Percentiles rank a stretch among this genome's conserved stretches.
Evolutionary conservation across 2,888 invertebrate species (phyloP).

Genomic region (Diaprepes abbreviatus): DNA sequence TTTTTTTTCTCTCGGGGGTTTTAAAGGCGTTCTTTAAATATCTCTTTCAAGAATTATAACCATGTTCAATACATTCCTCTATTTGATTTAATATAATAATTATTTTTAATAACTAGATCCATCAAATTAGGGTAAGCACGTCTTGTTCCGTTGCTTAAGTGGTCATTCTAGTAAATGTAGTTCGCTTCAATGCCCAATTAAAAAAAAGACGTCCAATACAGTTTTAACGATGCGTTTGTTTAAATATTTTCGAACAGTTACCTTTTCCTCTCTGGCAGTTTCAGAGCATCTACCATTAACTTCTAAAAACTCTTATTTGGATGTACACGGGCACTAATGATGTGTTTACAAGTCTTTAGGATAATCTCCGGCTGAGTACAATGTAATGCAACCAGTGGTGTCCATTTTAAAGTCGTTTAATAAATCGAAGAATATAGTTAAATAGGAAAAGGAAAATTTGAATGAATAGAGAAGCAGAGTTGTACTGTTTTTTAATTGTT

Average conservation of each 20-base stretch:
- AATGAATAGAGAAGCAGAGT: too few species aligned
- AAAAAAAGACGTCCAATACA: neutral
- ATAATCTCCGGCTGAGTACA: neutral
- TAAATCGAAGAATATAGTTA: too few species aligned
- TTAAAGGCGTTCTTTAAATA: too few species aligned
- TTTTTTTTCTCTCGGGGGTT: too few species aligned
- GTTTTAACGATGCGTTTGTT: neutral
- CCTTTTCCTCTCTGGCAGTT: neutral
- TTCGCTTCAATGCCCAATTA: neutral
- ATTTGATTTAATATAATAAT: too few species aligned
- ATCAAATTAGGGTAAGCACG: neutral
- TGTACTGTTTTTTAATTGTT: too few species aligned
- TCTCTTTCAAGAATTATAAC: too few species aligned
- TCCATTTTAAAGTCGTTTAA: too few species aligned
- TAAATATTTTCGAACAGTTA: neutral
- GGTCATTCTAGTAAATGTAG: neutral
- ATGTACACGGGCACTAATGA: conserved; percentile 5
- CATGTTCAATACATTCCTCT: too few species aligned
- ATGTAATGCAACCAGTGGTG: too few species aligned
- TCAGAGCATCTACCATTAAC: neutral
- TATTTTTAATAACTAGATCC: neutral
- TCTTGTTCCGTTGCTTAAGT: conserved; percentile 4
- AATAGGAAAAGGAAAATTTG: too few species aligned
- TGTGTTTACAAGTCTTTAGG: conserved; percentile 14
- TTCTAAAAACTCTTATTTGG: neutral